phyloP scores from a whole-genome alignment of 2,113 vertebrate genomes.

The Lamprologus callipterus region DNA sequence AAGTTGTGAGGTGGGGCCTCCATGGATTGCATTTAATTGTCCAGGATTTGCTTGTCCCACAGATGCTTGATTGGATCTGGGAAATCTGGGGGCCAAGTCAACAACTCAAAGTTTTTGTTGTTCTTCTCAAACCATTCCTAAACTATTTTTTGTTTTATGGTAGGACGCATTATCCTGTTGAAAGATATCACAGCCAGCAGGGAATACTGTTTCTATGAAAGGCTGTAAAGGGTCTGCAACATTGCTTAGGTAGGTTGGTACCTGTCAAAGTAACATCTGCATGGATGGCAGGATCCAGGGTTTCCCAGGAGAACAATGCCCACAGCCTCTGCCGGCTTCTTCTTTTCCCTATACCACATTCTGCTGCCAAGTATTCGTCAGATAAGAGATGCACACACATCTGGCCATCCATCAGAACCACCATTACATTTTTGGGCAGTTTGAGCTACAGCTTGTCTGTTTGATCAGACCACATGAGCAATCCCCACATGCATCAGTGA shows the following conservation, averaged over 20 bases:
- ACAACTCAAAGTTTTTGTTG: not conserved
- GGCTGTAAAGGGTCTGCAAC: not conserved
- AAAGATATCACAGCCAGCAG: not conserved
- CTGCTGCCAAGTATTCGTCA: not conserved
- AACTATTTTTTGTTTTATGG: not conserved
- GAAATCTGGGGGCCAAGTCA: not conserved
- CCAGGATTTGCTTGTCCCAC: not conserved
- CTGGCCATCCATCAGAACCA: not conserved
- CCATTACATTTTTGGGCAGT: not conserved
- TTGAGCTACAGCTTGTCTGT: not conserved
- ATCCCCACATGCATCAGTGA: fast-evolving
- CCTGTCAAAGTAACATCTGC: not conserved
- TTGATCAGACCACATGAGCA: not conserved
- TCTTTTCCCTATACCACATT: not conserved
- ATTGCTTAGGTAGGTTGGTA: not conserved
- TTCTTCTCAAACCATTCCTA: not conserved
- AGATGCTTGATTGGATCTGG: not conserved
- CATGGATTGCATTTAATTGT: not conserved
- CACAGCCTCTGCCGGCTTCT: not conserved
- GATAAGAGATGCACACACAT: not conserved
- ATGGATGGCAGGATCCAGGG: not conserved
- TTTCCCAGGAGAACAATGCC: not conserved
- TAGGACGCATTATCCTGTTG: not conserved
- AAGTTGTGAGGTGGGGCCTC: not conserved
- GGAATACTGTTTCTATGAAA: not conserved